A percentile compares a stretch with the other conserved stretches of the same genome.
Conservation (phyloP, 2,113 vertebrate genomes). For the Muntiacus reevesi region DNA sequence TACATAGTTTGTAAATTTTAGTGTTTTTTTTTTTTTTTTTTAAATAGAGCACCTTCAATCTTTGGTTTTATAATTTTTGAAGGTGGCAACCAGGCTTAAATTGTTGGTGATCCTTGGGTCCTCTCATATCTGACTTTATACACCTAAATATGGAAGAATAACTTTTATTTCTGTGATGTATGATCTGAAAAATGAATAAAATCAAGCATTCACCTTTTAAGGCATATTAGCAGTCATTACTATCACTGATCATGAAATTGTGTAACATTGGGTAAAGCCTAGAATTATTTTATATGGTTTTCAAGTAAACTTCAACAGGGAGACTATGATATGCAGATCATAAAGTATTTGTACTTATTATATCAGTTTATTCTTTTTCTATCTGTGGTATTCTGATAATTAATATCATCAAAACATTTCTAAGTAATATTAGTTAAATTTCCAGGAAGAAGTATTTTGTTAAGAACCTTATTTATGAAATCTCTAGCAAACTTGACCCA, state of each 20-base stretch:
- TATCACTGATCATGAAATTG: background rate
- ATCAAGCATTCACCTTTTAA: background rate
- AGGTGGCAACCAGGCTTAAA: background rate
- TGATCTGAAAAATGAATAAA: background rate
- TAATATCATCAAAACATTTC: background rate
- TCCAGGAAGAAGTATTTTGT: background rate
- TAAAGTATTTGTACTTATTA: background rate
- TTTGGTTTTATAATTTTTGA: background rate
- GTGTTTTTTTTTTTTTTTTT: background rate
- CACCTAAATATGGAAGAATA: background rate
- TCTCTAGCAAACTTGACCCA: background rate
- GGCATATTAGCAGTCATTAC: background rate
- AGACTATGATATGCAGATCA: background rate
- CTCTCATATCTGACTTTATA: background rate
- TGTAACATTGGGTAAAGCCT: background rate
- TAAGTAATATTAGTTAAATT: background rate
- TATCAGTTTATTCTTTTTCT: conserved; percentile 7
- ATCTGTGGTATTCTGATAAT: background rate
- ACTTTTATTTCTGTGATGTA: background rate
- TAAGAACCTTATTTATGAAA: background rate
- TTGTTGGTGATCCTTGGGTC: background rate
- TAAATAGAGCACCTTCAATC: background rate
- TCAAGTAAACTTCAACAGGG: background rate
- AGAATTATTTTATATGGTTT: background rate
- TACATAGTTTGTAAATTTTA: background rate